These are phyloP conservation scores for Pyrrhosoma nymphula DNA, from an alignment of 2,888 invertebrate genomes.

Conservation along the genomic window DNA sequence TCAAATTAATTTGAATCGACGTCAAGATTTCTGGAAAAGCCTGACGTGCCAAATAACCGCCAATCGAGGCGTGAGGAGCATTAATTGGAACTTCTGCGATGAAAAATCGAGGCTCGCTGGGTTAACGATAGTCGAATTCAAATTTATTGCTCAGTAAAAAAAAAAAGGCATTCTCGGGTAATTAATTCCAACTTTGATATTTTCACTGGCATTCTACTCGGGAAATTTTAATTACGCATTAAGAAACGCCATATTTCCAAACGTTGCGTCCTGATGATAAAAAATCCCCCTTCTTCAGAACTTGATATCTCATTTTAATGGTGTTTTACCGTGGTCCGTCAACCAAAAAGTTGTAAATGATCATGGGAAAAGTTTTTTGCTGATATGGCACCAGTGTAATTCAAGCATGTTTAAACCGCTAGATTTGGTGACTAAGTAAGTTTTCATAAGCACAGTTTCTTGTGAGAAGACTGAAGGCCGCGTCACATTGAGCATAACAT, in stretches of 20 bases:
- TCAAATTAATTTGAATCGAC: constrained; percentile 3
- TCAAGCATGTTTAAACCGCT: too few species aligned
- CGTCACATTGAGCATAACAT: too few species aligned
- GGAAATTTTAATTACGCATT: background rate
- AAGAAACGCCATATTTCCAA: background rate
- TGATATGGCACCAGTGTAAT: too few species aligned
- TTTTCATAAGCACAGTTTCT: too few species aligned
- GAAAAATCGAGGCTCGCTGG: background rate
- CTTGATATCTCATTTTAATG: background rate
- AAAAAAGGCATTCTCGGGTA: background rate
- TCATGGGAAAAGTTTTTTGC: too few species aligned
- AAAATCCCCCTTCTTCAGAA: background rate
- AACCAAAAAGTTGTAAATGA: too few species aligned
- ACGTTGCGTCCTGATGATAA: background rate
- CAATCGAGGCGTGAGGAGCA: constrained; percentile 29
- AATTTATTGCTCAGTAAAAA: background rate
- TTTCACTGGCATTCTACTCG: background rate
- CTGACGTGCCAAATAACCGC: constrained; percentile 39
- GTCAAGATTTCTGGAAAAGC: constrained; percentile 20
- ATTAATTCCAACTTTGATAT: constrained; percentile 18
- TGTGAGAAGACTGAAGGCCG: too few species aligned
- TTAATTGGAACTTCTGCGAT: constrained; percentile 28
- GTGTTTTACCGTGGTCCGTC: too few species aligned
- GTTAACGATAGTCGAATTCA: background rate
- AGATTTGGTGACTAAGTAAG: too few species aligned